Evolutionary conservation across 2,888 invertebrate species (phyloP), one percentile per base, ranked within the genome.

Genomic region (Sarcophaga carnaria): DNA sequence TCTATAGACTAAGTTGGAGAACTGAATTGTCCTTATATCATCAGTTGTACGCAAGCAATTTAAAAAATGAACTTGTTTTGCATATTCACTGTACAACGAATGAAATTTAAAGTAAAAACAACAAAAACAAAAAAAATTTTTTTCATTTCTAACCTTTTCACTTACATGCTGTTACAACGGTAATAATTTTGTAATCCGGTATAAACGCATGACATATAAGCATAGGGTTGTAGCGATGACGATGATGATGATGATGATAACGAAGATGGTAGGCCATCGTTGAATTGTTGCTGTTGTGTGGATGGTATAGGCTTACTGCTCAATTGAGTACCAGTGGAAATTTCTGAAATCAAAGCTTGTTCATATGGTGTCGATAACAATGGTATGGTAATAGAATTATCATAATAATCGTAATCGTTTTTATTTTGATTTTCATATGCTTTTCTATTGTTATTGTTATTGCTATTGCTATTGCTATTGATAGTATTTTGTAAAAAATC

Each of bases 131-230:
- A 71, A 74, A 54, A 14, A 69, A 74, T 77, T 17, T 1, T 76
- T n/a, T 37, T 76, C 79, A 12, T 62, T 67, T 72, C 86, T 87
- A 87, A 84, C 83, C 83, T 84, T 80, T 86, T 89, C 74, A 91
- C 92, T 93, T 92, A 94, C 95, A 94, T 92, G 89, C 93, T 93
- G 90, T 91, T 93, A 92, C 95, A 95, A 88, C 94, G 94, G 89
- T 94, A 95, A 81, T 94, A 93, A 90, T 95, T 94, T 81, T 93
- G 93, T 67, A 94, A 91, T 81, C 95, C 95, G 20, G 94, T 94
- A 90, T 94, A 94, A 81, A 93, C 91, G 89, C 94, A 95, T 14
- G 94, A 90, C 91, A 93, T 91, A 20, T 84, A 80, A 83, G 88
- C 86, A 70, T 86, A 85, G 27, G 91, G 89, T 91, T 90, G 85